phyloP scores from a whole-genome alignment of 2,888 invertebrate genomes.

The Caenorhabditis drosophilae region DNA sequence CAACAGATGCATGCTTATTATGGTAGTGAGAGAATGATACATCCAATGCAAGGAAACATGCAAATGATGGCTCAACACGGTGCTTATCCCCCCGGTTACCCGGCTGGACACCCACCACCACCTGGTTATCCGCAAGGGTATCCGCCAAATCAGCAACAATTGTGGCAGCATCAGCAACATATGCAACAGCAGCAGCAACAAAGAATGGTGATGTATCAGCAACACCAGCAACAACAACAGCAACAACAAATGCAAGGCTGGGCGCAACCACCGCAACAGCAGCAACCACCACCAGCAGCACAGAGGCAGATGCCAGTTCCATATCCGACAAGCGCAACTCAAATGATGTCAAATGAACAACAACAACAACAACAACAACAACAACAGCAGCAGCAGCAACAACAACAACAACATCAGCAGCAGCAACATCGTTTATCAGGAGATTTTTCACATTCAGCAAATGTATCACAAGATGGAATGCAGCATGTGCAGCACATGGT shows the following conservation, averaged over 20 bases:
- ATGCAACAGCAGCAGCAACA: constrained; percentile 14
- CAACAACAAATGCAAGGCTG: constrained; percentile 19
- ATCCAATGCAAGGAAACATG: constrained; percentile 3
- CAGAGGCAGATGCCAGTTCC: constrained; percentile 25
- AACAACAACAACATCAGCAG: not conserved
- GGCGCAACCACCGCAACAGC: constrained; percentile 13
- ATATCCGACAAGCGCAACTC: constrained; percentile 28
- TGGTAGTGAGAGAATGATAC: constrained; percentile 7
- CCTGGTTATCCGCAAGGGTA: constrained; percentile 32
- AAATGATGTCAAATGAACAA: constrained; percentile 12
- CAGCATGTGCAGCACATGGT: no score
- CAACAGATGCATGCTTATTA: constrained; percentile 26
- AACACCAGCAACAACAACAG: constrained; percentile 26
- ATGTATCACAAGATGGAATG: no score
- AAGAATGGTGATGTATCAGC: constrained; percentile 19
- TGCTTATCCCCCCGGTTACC: constrained; percentile 15
- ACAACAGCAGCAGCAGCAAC: constrained; percentile 1
- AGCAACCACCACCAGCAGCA: no score
- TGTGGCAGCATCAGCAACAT: constrained; percentile 20
- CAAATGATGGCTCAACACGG: constrained; percentile 9
- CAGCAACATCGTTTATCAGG: constrained; percentile 30
- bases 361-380: not conserved
- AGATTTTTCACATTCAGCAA: constrained; percentile 8
- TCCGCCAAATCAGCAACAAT: constrained; percentile 32
- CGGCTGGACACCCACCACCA: constrained; percentile 10